These are phyloP conservation scores for Aporophyla lueneburgensis DNA, from an alignment of 2,888 invertebrate species.

Conservation along the genomic window DNA sequence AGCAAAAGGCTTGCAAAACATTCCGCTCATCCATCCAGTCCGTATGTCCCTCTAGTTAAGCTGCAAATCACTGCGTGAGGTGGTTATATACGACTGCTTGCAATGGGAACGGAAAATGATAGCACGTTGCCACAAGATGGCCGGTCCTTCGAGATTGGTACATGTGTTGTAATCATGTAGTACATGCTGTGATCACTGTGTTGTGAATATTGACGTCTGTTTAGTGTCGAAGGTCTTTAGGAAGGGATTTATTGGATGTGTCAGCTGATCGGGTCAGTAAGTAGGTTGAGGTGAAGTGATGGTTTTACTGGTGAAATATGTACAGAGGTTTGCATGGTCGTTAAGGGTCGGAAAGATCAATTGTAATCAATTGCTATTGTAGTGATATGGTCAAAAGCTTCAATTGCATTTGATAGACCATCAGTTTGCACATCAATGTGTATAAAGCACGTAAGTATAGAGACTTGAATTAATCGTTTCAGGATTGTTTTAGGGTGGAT, in stretches of 20 bases:
- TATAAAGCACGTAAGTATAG: too few species aligned
- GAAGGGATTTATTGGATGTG: constrained; percentile 41
- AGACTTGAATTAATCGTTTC: too few species aligned
- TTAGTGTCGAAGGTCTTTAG: constrained; percentile 34
- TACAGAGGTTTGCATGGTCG: neutral
- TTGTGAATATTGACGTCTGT: constrained; percentile 52
- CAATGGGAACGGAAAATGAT: constrained; percentile 80
- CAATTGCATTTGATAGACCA: too few species aligned
- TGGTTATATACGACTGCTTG: constrained; percentile 77
- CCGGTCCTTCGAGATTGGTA: constrained; percentile 47
- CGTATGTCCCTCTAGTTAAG: constrained; percentile 74
- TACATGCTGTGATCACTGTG: constrained; percentile 46
- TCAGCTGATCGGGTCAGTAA: constrained; percentile 11
- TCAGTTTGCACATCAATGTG: too few species aligned
- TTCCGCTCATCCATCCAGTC: constrained; percentile 37
- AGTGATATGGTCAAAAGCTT: too few species aligned
- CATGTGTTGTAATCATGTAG: constrained; percentile 52
- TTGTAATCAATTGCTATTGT: too few species aligned
- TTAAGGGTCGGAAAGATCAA: neutral
- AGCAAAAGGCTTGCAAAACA: neutral
- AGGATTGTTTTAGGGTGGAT: too few species aligned
- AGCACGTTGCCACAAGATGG: constrained; percentile 53
- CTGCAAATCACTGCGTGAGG: constrained; percentile 84
- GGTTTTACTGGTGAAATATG: neutral
- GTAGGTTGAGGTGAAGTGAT: constrained; percentile 40